phyloP scores from a whole-genome alignment of 2,888 invertebrate genomes.

The Nymphalis polychloros region DNA sequence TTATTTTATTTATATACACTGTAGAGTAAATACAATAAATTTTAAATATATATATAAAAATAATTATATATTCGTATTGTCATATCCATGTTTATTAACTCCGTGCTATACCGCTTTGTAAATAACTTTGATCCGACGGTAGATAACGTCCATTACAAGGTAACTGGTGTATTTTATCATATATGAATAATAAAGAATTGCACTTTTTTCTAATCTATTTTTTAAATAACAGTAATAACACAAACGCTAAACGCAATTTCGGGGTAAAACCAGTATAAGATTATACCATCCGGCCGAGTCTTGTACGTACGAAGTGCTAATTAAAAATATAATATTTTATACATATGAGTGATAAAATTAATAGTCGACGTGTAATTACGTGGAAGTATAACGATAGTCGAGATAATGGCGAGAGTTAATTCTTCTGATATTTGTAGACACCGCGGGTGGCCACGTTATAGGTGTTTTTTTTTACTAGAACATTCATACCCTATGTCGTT shows the following conservation, averaged over 20 bases:
- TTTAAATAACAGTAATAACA: constrained; percentile 39
- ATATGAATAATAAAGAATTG: constrained; percentile 64
- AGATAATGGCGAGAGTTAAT: neutral
- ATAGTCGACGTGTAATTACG: constrained; percentile 16
- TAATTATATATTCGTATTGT: constrained; percentile 19
- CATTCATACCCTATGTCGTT: neutral
- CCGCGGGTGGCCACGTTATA: neutral
- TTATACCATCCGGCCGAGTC: constrained; percentile 26
- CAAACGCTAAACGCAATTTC: constrained; percentile 32
- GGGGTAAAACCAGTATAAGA: constrained; percentile 38
- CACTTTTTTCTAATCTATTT: constrained; percentile 44
- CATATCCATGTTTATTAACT: constrained; percentile 44
- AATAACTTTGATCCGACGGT: constrained; percentile 57
- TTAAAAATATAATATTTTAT: constrained; percentile 32
- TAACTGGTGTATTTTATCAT: constrained; percentile 58
- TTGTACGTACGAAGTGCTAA: constrained; percentile 23
- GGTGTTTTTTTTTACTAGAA: neutral
- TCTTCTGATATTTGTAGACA: constrained; percentile 3
- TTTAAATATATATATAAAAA: neutral
- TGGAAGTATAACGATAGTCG: neutral
- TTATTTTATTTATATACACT: neutral
- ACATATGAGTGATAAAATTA: constrained; percentile 14
- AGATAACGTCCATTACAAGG: constrained; percentile 63
- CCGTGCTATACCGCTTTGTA: constrained; percentile 61
- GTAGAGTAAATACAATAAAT: neutral